Evolutionary conservation across 1,140 invertebrate genomes (phyloP).

Genomic region (Drosophila hydei): DNA sequence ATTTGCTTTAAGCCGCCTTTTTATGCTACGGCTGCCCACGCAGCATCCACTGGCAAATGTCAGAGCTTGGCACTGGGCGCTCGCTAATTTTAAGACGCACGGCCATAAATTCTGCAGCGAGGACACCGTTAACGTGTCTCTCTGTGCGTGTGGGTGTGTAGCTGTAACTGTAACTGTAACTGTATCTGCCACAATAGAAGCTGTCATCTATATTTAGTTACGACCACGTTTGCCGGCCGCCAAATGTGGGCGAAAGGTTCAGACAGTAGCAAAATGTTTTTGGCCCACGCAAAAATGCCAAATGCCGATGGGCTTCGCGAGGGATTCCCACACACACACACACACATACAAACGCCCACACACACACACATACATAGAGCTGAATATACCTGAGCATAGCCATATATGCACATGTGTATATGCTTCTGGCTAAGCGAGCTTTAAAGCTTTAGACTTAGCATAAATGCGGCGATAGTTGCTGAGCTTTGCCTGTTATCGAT

Average conservation of each 20-base stretch:
- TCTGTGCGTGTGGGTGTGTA: slow-evolving; percentile 11
- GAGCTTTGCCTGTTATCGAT: background rate
- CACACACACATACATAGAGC: background rate
- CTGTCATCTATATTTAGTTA: slow-evolving; percentile 38
- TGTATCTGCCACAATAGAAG: slow-evolving; percentile 10
- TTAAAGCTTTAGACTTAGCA: slow-evolving; percentile 2
- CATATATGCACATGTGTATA: background rate
- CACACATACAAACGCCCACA: background rate
- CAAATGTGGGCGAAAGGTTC: slow-evolving; percentile 34
- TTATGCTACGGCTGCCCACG: slow-evolving; percentile 1
- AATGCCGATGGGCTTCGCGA: slow-evolving; percentile 15
- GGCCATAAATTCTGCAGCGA: background rate
- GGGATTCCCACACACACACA: slow-evolving; percentile 2
- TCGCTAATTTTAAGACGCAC: slow-evolving; percentile 40
- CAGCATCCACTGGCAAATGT: slow-evolving; percentile 5
- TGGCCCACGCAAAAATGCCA: slow-evolving; percentile 34
- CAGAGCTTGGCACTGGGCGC: slow-evolving; percentile 12
- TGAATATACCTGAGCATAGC: background rate
- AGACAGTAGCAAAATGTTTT: slow-evolving; percentile 14
- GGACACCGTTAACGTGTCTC: slow-evolving; percentile 1
- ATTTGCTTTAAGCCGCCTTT: slow-evolving; percentile 12
- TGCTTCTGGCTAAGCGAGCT: background rate
- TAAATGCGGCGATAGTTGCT: background rate
- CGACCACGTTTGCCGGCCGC: slow-evolving; percentile 25
- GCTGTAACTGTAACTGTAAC: background rate